Percentiles rank a stretch among this genome's conserved stretches.
Conservation (phyloP, 2,113 vertebrate genomes). For the Hypanus sabinus region DNA sequence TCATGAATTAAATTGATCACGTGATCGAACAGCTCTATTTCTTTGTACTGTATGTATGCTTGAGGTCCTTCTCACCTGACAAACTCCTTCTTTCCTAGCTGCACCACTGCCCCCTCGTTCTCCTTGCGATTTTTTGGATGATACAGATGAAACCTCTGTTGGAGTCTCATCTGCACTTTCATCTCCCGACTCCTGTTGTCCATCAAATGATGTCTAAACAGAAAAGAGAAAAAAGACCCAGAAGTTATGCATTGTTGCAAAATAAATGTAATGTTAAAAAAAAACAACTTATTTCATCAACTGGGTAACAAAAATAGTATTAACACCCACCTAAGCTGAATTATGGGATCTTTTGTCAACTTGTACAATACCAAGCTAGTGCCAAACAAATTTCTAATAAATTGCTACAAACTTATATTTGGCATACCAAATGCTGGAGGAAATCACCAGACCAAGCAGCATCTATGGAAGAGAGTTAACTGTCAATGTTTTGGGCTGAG, state of each 20-base stretch:
- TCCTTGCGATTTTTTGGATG: constrained; percentile 65
- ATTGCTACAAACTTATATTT: background rate
- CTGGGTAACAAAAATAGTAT: background rate
- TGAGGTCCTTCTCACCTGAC: constrained; percentile 67
- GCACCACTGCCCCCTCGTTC: constrained; percentile 59
- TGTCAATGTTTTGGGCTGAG: no score
- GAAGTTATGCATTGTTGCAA: background rate
- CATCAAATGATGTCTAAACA: constrained; percentile 66
- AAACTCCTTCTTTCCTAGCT: constrained; percentile 80
- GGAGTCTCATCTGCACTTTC: constrained; percentile 80
- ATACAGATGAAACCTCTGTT: constrained; percentile 55
- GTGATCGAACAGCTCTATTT: constrained; percentile 35
- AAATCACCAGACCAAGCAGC: no score
- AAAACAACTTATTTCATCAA: background rate
- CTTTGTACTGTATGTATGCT: constrained; percentile 35
- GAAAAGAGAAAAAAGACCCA: constrained; percentile 42
- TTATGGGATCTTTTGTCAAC: background rate
- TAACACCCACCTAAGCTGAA: background rate
- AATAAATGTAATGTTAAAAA: background rate
- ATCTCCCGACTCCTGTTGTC: constrained; percentile 74
- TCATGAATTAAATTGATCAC: constrained; percentile 38
- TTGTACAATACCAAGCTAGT: background rate
- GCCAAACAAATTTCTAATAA: background rate
- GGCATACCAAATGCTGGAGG: no score
- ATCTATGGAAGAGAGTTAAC: no score